phyloP scores from a whole-genome alignment of 2,888 invertebrate genomes.

The Lampropteryx suffumata region DNA sequence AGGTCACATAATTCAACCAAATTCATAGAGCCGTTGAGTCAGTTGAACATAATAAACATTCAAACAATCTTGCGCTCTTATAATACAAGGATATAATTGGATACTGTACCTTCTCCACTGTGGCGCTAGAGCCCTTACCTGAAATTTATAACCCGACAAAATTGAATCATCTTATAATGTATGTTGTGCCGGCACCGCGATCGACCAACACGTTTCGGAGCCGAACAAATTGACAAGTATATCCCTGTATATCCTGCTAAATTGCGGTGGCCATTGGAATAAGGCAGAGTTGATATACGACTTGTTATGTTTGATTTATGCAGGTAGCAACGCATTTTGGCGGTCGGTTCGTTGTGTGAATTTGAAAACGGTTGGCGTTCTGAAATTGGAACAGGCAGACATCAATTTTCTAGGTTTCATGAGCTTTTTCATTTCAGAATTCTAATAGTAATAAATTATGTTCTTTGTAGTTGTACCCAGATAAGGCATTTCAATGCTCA shows the following conservation, averaged over 20 bases:
- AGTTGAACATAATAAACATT: too few species aligned
- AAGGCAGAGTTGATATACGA: slow-evolving; percentile 30
- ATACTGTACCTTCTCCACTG: slow-evolving; percentile 29
- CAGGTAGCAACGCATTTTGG: slow-evolving; percentile 45
- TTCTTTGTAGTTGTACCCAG: too few species aligned
- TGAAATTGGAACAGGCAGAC: too few species aligned
- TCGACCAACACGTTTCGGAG: slow-evolving; percentile 50
- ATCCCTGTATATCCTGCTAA: slow-evolving; percentile 61
- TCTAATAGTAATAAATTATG: too few species aligned
- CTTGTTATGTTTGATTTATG: slow-evolving; percentile 47
- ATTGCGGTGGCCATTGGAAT: slow-evolving; percentile 46
- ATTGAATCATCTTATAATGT: slow-evolving; percentile 61
- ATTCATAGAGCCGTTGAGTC: too few species aligned
- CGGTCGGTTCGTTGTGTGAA: slow-evolving; percentile 24
- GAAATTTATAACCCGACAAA: slow-evolving; percentile 67
- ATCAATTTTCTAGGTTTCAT: too few species aligned
- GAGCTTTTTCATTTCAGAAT: too few species aligned
- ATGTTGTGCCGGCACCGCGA: slow-evolving; percentile 40
- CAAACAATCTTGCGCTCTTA: too few species aligned
- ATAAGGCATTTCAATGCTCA: too few species aligned
- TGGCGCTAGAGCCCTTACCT: slow-evolving; percentile 28
- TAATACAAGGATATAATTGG: neutral
- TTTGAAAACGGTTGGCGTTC: slow-evolving; percentile 9
- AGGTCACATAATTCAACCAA: too few species aligned
- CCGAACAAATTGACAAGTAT: slow-evolving; percentile 60